Percentiles rank a stretch among this genome's conserved stretches.
Conservation (phyloP, 2,113 vertebrate genomes). For the Acrocephalus arundinaceus region DNA sequence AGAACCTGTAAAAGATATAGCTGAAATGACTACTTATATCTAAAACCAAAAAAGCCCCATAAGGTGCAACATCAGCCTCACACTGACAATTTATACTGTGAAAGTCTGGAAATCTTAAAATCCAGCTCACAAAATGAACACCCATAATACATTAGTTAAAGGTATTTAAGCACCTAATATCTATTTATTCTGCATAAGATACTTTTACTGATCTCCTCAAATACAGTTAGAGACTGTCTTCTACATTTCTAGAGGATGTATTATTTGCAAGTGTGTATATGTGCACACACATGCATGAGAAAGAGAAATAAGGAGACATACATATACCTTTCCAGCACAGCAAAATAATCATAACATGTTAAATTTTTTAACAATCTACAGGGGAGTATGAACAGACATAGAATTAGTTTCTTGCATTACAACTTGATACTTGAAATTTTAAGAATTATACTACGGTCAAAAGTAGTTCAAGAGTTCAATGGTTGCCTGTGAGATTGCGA, state of each 20-base stretch:
- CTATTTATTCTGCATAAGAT: background rate
- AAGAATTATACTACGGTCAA: background rate
- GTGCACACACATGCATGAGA: background rate
- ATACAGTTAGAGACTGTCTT: background rate
- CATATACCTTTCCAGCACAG: rapidly evolving
- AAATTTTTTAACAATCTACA: background rate
- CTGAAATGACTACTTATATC: background rate
- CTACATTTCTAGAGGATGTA: background rate
- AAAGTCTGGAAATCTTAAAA: background rate
- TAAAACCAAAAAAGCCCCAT: background rate
- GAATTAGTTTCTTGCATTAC: background rate
- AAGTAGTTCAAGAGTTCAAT: background rate
- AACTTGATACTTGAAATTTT: background rate
- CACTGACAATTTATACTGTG: background rate
- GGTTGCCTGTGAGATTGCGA: background rate
- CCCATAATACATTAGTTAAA: background rate
- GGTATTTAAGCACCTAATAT: background rate
- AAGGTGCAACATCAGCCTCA: background rate
- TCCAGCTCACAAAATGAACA: background rate
- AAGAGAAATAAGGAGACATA: background rate
- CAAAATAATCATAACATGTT: background rate
- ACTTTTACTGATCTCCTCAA: background rate
- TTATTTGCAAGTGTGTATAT: background rate
- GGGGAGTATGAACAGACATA: background rate
- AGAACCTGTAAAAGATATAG: background rate